Evolutionary conservation across 2,113 vertebrate species (phyloP), one percentile per base, ranked within the genome.

Genomic region (Leucopsar rothschildi): DNA sequence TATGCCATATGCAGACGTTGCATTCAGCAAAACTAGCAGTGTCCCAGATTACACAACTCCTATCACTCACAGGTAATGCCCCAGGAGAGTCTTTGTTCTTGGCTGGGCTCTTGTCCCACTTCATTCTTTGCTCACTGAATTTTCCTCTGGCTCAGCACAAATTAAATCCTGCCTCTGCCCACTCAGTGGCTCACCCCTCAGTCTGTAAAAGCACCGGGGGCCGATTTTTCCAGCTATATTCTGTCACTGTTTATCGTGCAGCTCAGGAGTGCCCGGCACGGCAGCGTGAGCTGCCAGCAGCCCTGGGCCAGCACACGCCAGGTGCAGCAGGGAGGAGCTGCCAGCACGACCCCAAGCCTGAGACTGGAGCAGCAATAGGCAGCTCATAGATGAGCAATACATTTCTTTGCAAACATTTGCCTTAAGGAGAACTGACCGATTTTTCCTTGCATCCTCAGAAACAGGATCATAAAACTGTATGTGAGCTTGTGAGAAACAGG

Each of bases 221-320:
- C 22, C 50, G 10, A 2, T 57, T 40, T 77, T 52, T 53, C 33
- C 68, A 69, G 6, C 50, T 16, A 0, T 0, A 10, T 15, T 40
- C 40, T 47, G 29, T 21, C 33, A 4, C 33, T 0, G 42, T 50
- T 53, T 42, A 14, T 7, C 39, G 1, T 2, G 23, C 31, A 10
- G 24, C 3, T 14, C 23, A 31, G 60, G 19, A 1, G 23, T 53
- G 64, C 11, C 40, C 10, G 50, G 25, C 29, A 10, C 11, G 50
- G 14, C 1, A 0, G 4, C 0, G 29, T 2, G 40, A 40, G 21
- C 65, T n/a, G 37, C 23, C 56, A 28, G 33, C 8, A 5, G 19
- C 1, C 7, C 22, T 6, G 45, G 25, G 55, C 25, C 64, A 77
- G 2, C 44, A 20, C 15, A 3, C 31, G 1, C 6, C 20, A 22